phyloP scores from a whole-genome alignment of 1,140 invertebrate species.

The Nasonia vitripennis region DNA sequence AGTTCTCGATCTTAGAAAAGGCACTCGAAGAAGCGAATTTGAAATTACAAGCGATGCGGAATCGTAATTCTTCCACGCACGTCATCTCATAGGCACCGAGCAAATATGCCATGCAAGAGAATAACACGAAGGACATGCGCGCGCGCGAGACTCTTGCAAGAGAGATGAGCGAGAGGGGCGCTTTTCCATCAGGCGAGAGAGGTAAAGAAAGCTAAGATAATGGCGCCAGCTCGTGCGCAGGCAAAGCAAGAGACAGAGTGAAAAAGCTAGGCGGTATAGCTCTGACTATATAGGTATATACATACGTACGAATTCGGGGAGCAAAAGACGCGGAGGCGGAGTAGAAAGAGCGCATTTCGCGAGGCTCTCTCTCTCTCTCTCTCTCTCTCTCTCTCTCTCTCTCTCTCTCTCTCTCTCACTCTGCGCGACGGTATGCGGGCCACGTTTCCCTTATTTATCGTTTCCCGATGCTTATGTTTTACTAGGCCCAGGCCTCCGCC shows the following conservation, averaged over 20 bases:
- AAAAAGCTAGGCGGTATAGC: not conserved
- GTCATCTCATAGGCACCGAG: too few relatives aligned
- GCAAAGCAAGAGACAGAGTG: conserved; percentile 15
- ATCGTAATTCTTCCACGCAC: too few relatives aligned
- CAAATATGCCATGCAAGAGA: not conserved
- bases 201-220: conserved; percentile 42
- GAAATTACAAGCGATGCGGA: too few relatives aligned
- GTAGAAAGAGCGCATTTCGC: conserved; percentile 45
- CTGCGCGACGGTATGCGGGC: conserved; percentile 66
- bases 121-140: not conserved
- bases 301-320: not conserved
- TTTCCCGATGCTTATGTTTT: conserved; percentile 76
- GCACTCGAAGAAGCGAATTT: too few relatives aligned
- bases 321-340: conserved; percentile 14
- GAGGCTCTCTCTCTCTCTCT: conserved; percentile 30
- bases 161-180: conserved; percentile 9
- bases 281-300: not conserved
- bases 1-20: not conserved
- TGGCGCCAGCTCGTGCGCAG: not conserved
- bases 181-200: not conserved
- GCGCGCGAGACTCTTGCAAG: not conserved
- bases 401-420: too few relatives aligned
- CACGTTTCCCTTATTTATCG: conserved; percentile 76
- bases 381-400: too few relatives aligned
- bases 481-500: conserved; percentile 64